Evolutionary conservation across 2,113 vertebrate species (phyloP).

Genomic region (Alosa alosa): DNA sequence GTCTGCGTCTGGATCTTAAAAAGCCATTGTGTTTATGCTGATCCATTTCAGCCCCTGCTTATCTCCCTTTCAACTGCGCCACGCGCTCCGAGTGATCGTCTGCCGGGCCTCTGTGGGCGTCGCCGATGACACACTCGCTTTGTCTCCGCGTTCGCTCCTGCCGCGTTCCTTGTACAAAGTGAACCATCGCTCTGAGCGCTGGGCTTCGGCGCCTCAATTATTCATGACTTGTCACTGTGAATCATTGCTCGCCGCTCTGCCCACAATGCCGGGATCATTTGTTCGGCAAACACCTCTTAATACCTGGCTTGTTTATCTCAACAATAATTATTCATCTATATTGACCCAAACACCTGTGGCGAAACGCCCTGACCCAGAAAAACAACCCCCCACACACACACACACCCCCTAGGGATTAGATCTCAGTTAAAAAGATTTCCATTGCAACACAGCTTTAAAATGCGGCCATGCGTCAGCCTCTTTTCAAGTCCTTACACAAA

Average conservation of each 20-base stretch:
- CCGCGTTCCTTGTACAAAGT: slow-evolving; percentile 31
- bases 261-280: slow-evolving; percentile 54
- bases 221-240: slow-evolving; percentile 59
- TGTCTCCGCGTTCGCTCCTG: slow-evolving; percentile 20
- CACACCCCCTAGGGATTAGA: not conserved
- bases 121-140: slow-evolving; percentile 6
- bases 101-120: slow-evolving; percentile 2
- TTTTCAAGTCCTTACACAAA: not conserved
- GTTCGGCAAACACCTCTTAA: slow-evolving; percentile 51
- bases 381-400: not conserved
- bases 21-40: slow-evolving; percentile 25
- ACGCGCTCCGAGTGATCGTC: slow-evolving; percentile 19
- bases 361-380: not conserved
- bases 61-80: not conserved
- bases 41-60: slow-evolving; percentile 30
- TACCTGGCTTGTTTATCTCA: slow-evolving; percentile 54
- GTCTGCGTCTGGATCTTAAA: not conserved
- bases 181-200: slow-evolving; percentile 48
- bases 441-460: not conserved
- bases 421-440: not conserved
- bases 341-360: slow-evolving; percentile 54
- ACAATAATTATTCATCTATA: slow-evolving; percentile 58
- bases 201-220: slow-evolving; percentile 55
- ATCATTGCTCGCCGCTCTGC: slow-evolving; percentile 43
- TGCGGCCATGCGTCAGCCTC: not conserved